A percentile compares a stretch with the other conserved stretches of the same genome.
Conservation (phyloP, 2,797 vertebrate species). For the Phrynocephalus vlangalii region DNA sequence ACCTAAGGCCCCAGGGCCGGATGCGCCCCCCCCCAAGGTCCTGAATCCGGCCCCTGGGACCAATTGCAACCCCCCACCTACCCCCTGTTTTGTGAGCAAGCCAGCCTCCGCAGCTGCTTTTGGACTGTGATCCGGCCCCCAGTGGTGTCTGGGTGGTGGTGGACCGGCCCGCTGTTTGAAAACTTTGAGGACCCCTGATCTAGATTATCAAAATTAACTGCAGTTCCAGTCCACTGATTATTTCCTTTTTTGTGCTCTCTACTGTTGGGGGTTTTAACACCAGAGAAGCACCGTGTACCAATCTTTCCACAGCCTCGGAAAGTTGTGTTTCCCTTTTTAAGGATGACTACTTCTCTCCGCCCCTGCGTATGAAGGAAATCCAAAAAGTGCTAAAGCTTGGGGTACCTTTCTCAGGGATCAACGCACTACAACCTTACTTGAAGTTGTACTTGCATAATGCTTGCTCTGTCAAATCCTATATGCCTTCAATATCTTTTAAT, state of each 20-base stretch:
- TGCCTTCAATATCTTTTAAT: not conserved
- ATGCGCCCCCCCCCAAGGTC: too few species aligned
- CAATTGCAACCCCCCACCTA: too few species aligned
- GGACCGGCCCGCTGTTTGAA: too few species aligned
- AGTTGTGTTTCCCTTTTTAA: not conserved
- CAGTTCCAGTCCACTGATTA: too few species aligned
- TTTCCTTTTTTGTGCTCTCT: not conserved
- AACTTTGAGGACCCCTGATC: too few species aligned
- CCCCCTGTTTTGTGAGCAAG: too few species aligned
- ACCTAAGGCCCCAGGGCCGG: too few species aligned
- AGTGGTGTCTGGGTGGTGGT: too few species aligned
- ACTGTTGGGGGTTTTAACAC: not conserved
- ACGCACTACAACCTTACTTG: not conserved
- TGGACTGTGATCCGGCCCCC: too few species aligned
- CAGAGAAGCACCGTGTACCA: not conserved
- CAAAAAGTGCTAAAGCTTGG: not conserved
- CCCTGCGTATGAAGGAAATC: not conserved
- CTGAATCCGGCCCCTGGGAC: too few species aligned
- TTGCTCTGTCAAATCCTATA: constrained; percentile 11
- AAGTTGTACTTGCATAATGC: not conserved
- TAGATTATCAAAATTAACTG: not conserved
- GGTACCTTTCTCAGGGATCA: not conserved
- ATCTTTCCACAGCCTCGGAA: not conserved
- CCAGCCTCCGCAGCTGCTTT: too few species aligned
- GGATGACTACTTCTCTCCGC: not conserved